Evolutionary conservation across 37 sponge, comb jelly and placozoan species (phyloP).

Genomic region (Corticium candelabrum): DNA sequence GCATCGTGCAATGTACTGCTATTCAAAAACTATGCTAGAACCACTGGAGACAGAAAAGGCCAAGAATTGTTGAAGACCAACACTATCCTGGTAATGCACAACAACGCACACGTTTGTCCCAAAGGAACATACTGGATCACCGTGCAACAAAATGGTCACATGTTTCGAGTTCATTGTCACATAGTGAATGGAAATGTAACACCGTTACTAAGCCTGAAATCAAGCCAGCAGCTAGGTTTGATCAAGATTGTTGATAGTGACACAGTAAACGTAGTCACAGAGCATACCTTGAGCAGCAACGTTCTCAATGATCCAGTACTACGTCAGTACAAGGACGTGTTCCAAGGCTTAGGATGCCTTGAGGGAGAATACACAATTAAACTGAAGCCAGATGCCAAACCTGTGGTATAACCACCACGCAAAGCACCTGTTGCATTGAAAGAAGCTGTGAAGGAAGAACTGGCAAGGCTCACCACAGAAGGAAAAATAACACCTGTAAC

Average conservation of each 20-base stretch:
- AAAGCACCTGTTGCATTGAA: conserved; percentile 19
- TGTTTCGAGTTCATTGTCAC: too few relatives aligned
- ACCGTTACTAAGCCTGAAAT: not conserved
- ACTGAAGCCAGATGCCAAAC: not conserved
- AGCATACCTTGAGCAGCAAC: too few relatives aligned
- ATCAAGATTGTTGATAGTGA: not conserved
- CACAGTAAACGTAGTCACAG: not conserved
- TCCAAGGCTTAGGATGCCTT: conserved; percentile 25
- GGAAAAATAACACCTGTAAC: conserved; percentile 30
- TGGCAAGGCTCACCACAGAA: conserved; percentile 6
- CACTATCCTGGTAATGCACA: too few relatives aligned
- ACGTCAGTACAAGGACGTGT: not conserved
- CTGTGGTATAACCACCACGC: conserved; percentile 19
- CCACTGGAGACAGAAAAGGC: too few relatives aligned
- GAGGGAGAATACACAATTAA: conserved; percentile 26
- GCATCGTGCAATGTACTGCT: too few relatives aligned
- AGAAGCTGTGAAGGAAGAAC: conserved; percentile 9
- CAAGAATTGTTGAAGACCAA: too few relatives aligned
- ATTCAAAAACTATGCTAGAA: too few relatives aligned
- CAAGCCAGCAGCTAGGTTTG: not conserved
- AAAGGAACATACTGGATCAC: too few relatives aligned
- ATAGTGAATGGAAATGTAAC: too few relatives aligned
- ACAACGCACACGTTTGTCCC: too few relatives aligned
- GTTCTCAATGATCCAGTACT: not conserved
- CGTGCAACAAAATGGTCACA: too few relatives aligned